Evolutionary conservation across 2,113 vertebrate genomes (phyloP).

Genomic region (Holacanthus passer): DNA sequence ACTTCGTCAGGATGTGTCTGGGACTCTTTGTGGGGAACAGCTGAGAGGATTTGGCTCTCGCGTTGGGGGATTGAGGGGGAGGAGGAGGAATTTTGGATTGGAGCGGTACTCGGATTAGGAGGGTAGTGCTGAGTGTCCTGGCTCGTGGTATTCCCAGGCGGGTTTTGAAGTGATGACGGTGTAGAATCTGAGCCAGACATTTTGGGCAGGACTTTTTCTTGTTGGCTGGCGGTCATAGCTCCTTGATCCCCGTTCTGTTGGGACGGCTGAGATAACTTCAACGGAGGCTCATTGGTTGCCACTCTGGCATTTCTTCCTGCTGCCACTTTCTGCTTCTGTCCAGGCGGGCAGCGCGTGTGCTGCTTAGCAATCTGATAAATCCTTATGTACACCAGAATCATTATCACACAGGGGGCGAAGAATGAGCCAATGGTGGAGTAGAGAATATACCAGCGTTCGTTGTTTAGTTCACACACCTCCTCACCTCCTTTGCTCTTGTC

Average conservation of each 20-base stretch:
- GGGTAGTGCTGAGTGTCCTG: slow-evolving; percentile 6
- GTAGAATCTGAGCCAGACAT: slow-evolving; percentile 15
- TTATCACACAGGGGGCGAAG: slow-evolving; percentile 93
- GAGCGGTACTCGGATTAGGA: not conserved
- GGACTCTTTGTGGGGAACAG: slow-evolving; percentile 3
- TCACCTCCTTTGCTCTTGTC: slow-evolving; percentile 78
- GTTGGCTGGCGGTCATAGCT: not conserved
- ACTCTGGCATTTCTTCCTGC: not conserved
- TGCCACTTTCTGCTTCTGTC: slow-evolving; percentile 49
- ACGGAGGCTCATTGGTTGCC: not conserved
- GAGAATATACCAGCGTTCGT: slow-evolving; percentile 91
- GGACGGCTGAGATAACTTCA: not conserved
- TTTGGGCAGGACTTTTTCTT: slow-evolving; percentile 4
- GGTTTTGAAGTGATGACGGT: not conserved
- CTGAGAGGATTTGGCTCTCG: slow-evolving; percentile 23
- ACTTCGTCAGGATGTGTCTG: not conserved
- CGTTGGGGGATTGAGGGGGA: slow-evolving; percentile 1
- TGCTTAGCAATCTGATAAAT: slow-evolving; percentile 92
- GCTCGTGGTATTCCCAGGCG: not conserved
- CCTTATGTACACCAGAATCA: slow-evolving; percentile 92
- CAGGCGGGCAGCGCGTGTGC: slow-evolving; percentile 76
- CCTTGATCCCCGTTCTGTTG: slow-evolving; percentile 38
- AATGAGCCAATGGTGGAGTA: slow-evolving; percentile 92
- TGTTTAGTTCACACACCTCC: slow-evolving; percentile 87
- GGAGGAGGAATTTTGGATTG: not conserved